These are phyloP conservation scores for Peromyscus maniculatus DNA, from an alignment of 2,113 vertebrate species.

Conservation along the genomic window DNA sequence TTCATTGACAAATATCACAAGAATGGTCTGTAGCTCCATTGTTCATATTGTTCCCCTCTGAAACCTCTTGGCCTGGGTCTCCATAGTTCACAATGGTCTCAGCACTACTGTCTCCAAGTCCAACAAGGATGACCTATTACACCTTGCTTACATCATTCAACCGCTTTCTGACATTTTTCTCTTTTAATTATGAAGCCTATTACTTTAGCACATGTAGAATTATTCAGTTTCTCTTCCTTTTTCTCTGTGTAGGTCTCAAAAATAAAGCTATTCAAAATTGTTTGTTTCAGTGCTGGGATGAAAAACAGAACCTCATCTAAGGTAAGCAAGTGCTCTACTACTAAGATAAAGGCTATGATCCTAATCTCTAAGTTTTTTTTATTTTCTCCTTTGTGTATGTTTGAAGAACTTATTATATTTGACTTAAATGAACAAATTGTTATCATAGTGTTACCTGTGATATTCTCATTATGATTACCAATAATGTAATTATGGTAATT, in stretches of 20 bases:
- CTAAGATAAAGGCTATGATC: neutral
- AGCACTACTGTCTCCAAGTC: neutral
- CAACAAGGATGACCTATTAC: neutral
- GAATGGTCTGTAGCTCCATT: neutral
- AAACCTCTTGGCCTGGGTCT: neutral
- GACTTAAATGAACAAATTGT: conserved; percentile 28
- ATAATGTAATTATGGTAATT: neutral
- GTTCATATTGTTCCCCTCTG: neutral
- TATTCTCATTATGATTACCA: neutral
- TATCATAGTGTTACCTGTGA: neutral
- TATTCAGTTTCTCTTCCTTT: neutral
- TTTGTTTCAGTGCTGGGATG: neutral
- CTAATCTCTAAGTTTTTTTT: neutral
- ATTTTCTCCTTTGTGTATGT: neutral
- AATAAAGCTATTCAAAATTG: neutral
- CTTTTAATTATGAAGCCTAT: neutral
- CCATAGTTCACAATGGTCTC: neutral
- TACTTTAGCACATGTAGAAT: neutral
- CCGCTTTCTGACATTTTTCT: neutral
- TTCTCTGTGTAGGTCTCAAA: neutral
- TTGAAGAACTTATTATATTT: neutral
- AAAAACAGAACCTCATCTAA: neutral
- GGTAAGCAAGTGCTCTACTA: too few species aligned
- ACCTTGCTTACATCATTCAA: neutral
- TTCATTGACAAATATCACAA: neutral